Evolutionary conservation across 2,888 invertebrate genomes (phyloP).

Genomic region (Campoletis raptor): DNA sequence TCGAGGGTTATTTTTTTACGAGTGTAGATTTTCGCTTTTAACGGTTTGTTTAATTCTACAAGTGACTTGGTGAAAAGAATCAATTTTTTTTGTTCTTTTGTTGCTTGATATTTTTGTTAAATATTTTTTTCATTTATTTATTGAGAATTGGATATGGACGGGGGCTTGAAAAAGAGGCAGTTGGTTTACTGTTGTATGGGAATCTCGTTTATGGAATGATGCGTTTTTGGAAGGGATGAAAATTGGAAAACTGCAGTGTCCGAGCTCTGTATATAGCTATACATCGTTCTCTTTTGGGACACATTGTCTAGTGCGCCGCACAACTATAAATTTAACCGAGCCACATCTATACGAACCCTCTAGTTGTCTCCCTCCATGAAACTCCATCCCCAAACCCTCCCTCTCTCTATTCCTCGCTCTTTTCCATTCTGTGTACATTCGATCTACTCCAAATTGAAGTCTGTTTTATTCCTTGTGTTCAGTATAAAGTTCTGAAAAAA

Average conservation of each 20-base stretch:
- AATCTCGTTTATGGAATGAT: conserved; percentile 6
- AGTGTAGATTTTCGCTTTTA: background rate
- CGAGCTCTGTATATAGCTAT: conserved; percentile 69
- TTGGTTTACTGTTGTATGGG: conserved; percentile 26
- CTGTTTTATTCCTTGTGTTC: conserved; percentile 66
- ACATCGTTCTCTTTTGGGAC: conserved; percentile 67
- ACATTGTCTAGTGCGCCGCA: conserved; percentile 64
- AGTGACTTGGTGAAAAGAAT: background rate
- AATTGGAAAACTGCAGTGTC: conserved; percentile 81
- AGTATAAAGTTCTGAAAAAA: conserved; percentile 47
- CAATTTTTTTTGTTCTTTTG: background rate
- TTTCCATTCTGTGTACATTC: conserved; percentile 14
- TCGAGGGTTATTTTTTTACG: background rate
- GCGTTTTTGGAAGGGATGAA: conserved; percentile 70
- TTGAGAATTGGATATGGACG: background rate
- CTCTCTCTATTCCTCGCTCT: background rate
- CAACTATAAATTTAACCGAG: conserved; percentile 72
- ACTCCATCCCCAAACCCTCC: background rate
- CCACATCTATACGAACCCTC: conserved; percentile 24
- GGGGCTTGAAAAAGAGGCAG: background rate
- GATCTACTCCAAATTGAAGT: conserved; percentile 67
- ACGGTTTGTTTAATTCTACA: background rate
- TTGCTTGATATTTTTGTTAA: background rate
- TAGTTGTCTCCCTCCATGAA: background rate
- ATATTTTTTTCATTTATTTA: background rate